Evolutionary conservation across 2,797 vertebrate genomes (phyloP), one percentile per base, ranked within the genome.

Genomic region (Etheostoma nigrum): DNA sequence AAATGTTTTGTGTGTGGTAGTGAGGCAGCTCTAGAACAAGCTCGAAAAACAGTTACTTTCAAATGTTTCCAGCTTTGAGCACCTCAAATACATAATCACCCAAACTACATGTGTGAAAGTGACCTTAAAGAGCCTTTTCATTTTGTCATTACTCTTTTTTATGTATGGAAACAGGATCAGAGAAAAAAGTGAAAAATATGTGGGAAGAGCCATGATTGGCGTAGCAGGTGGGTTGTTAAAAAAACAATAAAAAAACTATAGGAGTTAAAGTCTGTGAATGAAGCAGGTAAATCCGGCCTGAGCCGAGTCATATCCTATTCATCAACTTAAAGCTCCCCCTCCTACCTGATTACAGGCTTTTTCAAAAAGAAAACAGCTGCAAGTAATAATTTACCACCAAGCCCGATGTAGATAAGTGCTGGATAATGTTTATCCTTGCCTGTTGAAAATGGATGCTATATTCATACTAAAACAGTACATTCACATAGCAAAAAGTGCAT

Each of bases 371-470:
- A 55, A 19, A 25, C 33, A 58, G 74, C 74, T 82, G 76, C 73
- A 75, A 78, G 76, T 67, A 42, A 42, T 81, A 36, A 62, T 77
- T 83, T 55, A 65, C 72, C 81, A 76, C 57, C 77, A 54, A 64
- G 81, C 66, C 82, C 1, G 3, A 52, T 49, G 53, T 40, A 73
- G 79, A 89, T 85, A 86, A 85, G 71, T 65, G 64, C 72, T 51
- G 45, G 51, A 23, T 76, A 83, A 88, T 16, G 52, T 73, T 89
- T 86, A 89, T 86, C 75, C 86, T 54, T 74, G 76, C 68, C 82
- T 82, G 87, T 85, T 85, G 71, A 51, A 87, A 76, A 86, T 58
- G 18, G 63, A 81, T 61, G 64, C 69, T 52, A 59, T 63, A 54
- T 80, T 79, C 12, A 78, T 54, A 48, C 66, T 44, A 67, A 78